phyloP scores from a whole-genome alignment of 2,888 invertebrate species.

The Cheilosia scutellata region DNA sequence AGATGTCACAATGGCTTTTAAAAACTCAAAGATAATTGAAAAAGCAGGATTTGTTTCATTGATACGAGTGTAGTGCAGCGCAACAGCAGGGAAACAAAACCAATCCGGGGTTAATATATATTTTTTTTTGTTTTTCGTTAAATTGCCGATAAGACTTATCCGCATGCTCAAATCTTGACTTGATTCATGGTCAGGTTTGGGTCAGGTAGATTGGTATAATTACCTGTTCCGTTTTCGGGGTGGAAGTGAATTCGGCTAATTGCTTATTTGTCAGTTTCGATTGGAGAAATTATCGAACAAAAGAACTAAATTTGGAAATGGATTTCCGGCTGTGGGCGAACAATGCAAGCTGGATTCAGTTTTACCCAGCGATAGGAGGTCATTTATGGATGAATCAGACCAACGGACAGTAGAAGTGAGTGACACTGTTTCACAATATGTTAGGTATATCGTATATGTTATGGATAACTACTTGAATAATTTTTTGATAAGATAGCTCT shows the following conservation, averaged over 20 bases:
- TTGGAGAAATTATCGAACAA: neutral
- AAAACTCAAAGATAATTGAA: constrained; percentile 62
- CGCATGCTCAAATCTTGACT: constrained; percentile 41
- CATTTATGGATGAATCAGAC: neutral
- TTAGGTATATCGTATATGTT: too few relatives aligned
- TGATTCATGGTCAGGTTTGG: constrained; percentile 57
- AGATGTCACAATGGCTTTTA: constrained; percentile 71
- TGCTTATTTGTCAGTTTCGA: constrained; percentile 37
- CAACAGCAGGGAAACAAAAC: constrained; percentile 21
- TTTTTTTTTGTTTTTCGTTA: constrained; percentile 1
- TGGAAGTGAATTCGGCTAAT: constrained; percentile 37
- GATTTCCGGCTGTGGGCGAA: constrained; percentile 1
- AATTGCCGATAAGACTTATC: constrained; percentile 58
- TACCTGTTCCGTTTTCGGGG: constrained; percentile 49
- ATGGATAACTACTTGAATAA: too few relatives aligned
- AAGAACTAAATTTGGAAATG: constrained; percentile 1
- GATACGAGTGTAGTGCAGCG: constrained; percentile 25
- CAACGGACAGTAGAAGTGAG: too few relatives aligned
- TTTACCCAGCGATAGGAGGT: neutral
- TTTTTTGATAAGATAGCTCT: too few relatives aligned
- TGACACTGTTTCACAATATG: too few relatives aligned
- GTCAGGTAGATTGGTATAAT: constrained; percentile 12
- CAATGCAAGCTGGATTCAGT: neutral
- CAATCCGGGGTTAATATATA: constrained; percentile 37
- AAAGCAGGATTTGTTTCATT: constrained; percentile 51